These are phyloP conservation scores for Amyelois transitella DNA, from an alignment of 1,140 invertebrate species.

Conservation along the genomic window DNA sequence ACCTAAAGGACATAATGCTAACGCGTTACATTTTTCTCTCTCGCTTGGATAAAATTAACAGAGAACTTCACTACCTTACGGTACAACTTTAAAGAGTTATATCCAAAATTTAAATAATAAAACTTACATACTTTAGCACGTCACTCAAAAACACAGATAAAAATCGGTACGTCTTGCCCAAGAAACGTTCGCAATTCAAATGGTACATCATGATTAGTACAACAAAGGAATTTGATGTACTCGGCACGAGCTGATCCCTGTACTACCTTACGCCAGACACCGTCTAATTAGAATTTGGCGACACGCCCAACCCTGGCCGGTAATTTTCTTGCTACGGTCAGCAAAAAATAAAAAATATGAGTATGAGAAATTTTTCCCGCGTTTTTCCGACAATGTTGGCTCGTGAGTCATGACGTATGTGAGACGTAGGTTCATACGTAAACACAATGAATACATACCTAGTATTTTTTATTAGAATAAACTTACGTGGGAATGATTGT, in stretches of 20 bases:
- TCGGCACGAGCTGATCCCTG: constrained; percentile 19
- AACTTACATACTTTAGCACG: background rate
- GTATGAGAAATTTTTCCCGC: too few species aligned
- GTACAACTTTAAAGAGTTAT: too few species aligned
- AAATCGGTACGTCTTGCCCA: background rate
- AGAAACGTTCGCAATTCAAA: constrained; percentile 5
- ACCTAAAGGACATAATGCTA: too few species aligned
- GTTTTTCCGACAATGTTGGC: too few species aligned
- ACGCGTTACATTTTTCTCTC: too few species aligned
- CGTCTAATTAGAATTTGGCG: constrained; percentile 69
- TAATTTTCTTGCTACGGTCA: constrained; percentile 42
- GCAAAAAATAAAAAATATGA: constrained; percentile 20
- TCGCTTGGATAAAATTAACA: too few species aligned
- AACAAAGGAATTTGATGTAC: background rate
- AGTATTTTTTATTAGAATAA: too few species aligned
- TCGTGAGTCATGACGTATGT: too few species aligned
- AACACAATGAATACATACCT: too few species aligned
- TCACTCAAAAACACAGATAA: background rate
- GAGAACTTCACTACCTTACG: too few species aligned
- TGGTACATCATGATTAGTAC: background rate
- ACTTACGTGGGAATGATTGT: too few species aligned
- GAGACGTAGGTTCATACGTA: too few species aligned
- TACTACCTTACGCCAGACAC: constrained; percentile 66
- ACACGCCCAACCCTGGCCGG: constrained; percentile 42
- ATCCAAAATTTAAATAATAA: background rate